phyloP scores from a whole-genome alignment of 1,140 invertebrate species.

The Paraescarpia echinospica region DNA sequence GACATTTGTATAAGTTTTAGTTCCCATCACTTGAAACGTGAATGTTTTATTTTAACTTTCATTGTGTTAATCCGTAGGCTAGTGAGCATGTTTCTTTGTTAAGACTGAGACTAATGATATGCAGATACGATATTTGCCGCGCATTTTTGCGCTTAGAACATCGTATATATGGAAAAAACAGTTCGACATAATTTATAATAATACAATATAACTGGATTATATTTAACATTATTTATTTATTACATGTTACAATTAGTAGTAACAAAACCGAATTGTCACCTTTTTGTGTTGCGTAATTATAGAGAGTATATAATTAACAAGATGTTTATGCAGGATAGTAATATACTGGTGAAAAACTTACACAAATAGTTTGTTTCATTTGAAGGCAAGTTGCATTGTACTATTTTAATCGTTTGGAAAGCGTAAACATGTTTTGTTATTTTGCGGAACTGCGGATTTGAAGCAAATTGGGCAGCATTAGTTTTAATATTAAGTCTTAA shows the following conservation, averaged over 20 bases:
- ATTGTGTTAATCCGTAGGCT: background rate
- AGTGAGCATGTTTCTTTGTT: background rate
- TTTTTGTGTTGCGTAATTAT: too few relatives aligned
- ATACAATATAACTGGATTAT: background rate
- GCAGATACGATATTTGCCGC: background rate
- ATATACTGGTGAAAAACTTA: background rate
- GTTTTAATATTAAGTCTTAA: background rate
- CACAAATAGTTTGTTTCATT: background rate
- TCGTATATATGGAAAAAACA: background rate
- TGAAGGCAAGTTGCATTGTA: background rate
- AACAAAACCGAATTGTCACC: too few relatives aligned
- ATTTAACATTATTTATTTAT: background rate
- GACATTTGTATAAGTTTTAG: background rate
- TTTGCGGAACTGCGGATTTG: background rate
- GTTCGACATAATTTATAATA: too few relatives aligned
- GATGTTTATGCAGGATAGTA: too few relatives aligned
- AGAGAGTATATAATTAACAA: too few relatives aligned
- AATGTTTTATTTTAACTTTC: background rate
- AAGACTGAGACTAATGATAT: background rate
- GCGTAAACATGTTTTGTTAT: background rate
- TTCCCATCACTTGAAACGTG: background rate
- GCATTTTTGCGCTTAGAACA: background rate
- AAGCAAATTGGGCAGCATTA: background rate
- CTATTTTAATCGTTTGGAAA: background rate
- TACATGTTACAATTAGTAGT: background rate